These are phyloP conservation scores for Nannoperca obscura DNA, from an alignment of 2,797 vertebrate genomes.

Conservation along the genomic window DNA sequence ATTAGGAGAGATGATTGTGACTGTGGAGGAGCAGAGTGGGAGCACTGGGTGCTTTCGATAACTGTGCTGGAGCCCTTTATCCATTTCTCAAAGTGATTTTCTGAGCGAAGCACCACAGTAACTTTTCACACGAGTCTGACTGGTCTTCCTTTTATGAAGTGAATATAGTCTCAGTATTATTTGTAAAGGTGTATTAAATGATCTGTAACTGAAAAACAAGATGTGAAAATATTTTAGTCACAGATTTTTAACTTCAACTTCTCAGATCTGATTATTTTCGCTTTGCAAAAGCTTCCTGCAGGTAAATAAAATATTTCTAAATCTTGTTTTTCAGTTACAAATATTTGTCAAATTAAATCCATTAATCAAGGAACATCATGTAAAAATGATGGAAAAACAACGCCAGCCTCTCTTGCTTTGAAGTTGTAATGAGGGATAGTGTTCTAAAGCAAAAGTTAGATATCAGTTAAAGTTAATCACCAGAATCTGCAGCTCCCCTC, in stretches of 20 bases:
- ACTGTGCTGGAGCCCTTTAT: constrained; percentile 45
- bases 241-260: too few species aligned
- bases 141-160: background rate
- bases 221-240: too few species aligned
- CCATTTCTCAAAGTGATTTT: constrained; percentile 18
- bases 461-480: too few species aligned
- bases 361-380: background rate
- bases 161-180: too few species aligned
- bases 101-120: constrained; percentile 21
- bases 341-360: constrained; percentile 17
- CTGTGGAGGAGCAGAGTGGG: constrained; percentile 46
- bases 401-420: background rate
- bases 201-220: too few species aligned
- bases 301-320: too few species aligned
- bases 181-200: too few species aligned
- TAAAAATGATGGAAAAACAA: constrained; percentile 4
- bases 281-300: too few species aligned
- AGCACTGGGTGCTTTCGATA: constrained; percentile 47
- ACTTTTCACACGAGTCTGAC: constrained; percentile 15
- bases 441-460: background rate
- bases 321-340: too few species aligned
- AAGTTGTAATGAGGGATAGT: background rate
- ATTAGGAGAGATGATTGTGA: constrained; percentile 76
- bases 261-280: too few species aligned
- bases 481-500: too few species aligned